Conservation (phyloP, 2,113 vertebrate species). For the Orycteropus afer region DNA sequence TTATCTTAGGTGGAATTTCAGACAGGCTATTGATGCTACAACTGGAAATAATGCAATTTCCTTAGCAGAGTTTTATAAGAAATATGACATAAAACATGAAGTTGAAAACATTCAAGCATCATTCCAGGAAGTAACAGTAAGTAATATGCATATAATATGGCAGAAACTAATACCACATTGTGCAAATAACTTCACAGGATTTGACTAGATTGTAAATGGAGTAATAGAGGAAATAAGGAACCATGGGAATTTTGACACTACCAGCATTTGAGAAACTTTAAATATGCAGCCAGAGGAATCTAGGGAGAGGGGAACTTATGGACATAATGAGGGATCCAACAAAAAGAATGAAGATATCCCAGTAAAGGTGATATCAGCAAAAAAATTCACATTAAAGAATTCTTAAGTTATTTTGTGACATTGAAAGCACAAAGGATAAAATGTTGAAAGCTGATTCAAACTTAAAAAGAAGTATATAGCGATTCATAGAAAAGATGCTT, state of each 20-base stretch:
- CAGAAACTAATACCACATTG: not conserved
- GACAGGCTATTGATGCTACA: not conserved
- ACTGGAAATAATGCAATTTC: not conserved
- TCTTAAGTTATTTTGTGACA: not conserved
- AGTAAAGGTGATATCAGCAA: not conserved
- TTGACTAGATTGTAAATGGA: not conserved
- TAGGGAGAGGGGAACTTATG: not conserved
- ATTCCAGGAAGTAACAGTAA: not conserved
- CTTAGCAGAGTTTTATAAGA: not conserved
- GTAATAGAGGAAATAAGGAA: not conserved
- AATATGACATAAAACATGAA: not conserved
- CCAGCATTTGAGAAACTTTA: not conserved
- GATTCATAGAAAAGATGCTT: not conserved
- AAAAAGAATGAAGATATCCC: not conserved
- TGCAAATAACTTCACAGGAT: not conserved
- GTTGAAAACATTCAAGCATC: not conserved
- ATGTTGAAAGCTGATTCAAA: not conserved
- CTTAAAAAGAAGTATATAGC: not conserved
- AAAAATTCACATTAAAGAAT: not conserved
- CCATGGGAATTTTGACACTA: not conserved
- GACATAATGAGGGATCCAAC: not conserved
- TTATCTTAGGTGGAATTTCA: not conserved
- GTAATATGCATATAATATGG: not conserved
- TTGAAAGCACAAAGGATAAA: not conserved
- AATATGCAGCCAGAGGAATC: not conserved